Evolutionary conservation across 2,888 invertebrate species (phyloP).

Genomic region (Carcina quercana): DNA sequence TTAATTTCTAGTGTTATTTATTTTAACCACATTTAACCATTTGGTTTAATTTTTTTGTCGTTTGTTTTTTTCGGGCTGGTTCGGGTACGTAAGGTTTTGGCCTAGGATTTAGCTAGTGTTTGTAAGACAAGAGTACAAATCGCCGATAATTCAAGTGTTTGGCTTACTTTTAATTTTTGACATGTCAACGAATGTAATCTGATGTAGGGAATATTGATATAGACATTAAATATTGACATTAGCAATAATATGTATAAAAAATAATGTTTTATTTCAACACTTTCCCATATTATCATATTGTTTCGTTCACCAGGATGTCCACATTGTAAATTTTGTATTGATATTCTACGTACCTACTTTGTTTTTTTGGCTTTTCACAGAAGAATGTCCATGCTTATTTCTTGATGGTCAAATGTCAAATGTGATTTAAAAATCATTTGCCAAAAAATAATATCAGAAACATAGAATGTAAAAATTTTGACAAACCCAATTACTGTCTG

Average conservation of each 20-base stretch:
- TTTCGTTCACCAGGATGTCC: no score
- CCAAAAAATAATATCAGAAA: no score
- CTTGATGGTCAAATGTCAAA: no score
- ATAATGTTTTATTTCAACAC: conserved; percentile 45
- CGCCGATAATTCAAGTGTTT: conserved; percentile 62
- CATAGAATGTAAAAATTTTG: no score
- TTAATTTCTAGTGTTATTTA: conserved; percentile 51
- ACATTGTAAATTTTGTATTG: no score
- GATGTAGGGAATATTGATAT: conserved; percentile 70
- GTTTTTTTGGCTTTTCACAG: no score
- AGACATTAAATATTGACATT: conserved; percentile 74
- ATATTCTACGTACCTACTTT: no score
- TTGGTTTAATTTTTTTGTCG: conserved; percentile 44
- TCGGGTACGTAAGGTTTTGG: conserved; percentile 74
- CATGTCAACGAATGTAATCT: conserved; percentile 76
- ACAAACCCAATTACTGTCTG: no score
- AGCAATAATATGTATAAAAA: conserved; percentile 72
- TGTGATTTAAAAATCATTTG: no score
- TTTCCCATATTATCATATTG: background rate
- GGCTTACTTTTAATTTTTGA: conserved; percentile 71
- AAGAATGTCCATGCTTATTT: no score
- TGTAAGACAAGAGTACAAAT: conserved; percentile 74
- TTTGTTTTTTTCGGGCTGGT: conserved; percentile 70
- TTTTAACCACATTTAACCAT: conserved; percentile 41
- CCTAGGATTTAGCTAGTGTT: conserved; percentile 73